Evolutionary conservation across 2,888 invertebrate genomes (phyloP).

Genomic region (Drosophila tanythrix): DNA sequence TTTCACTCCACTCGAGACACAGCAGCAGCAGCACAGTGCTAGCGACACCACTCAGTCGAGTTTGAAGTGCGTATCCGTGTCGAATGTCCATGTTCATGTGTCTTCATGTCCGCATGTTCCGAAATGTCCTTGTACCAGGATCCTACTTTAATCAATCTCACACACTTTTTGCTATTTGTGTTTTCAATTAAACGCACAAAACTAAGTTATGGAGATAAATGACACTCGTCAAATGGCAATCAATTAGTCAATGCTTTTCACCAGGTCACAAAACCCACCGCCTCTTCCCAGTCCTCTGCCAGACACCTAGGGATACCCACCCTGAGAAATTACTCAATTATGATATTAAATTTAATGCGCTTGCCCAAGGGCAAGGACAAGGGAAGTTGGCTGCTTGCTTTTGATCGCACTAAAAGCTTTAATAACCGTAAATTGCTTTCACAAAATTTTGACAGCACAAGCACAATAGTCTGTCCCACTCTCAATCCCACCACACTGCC

Average conservation of each 20-base stretch:
- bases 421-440: constrained; percentile 80
- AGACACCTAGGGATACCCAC: background rate
- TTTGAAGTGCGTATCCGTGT: constrained; percentile 47
- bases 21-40: constrained; percentile 41
- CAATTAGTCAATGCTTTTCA: constrained; percentile 71
- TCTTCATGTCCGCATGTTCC: background rate
- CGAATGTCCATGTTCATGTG: constrained; percentile 15
- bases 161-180: constrained; percentile 56
- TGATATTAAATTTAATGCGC: constrained; percentile 75
- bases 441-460: constrained; percentile 59
- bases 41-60: constrained; percentile 32
- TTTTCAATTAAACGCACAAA: constrained; percentile 73
- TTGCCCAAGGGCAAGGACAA: constrained; percentile 15
- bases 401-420: constrained; percentile 81
- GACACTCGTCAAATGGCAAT: constrained; percentile 76
- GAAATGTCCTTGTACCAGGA: background rate
- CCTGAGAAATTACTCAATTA: constrained; percentile 75
- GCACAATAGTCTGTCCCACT: constrained; percentile 5
- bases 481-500: background rate
- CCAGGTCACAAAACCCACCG: background rate
- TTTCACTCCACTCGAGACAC: constrained; percentile 56
- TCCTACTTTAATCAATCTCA: constrained; percentile 49
- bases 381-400: constrained; percentile 43
- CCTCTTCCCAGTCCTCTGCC: background rate
- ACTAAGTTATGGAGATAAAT: constrained; percentile 74